These are phyloP conservation scores for Willowsia nigromaculata DNA, from an alignment of 2,888 invertebrate genomes.

Conservation along the genomic window DNA sequence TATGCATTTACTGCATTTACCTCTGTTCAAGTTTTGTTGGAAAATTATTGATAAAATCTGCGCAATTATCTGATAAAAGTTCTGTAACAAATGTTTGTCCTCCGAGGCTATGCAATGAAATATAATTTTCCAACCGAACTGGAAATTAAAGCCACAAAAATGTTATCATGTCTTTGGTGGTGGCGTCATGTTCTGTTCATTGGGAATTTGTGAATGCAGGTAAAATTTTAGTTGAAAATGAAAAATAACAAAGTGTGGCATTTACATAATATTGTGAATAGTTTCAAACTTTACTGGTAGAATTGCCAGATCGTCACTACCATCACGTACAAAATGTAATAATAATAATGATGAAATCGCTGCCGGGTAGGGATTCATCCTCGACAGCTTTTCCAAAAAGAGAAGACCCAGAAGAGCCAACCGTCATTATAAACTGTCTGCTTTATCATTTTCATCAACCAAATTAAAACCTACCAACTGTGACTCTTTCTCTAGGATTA, in stretches of 20 bases:
- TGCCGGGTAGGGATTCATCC: conserved; percentile 66
- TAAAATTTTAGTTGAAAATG: neutral
- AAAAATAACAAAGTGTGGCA: neutral
- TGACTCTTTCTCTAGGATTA: neutral
- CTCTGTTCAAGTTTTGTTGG: neutral
- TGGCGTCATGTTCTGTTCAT: neutral
- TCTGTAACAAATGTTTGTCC: conserved; percentile 46
- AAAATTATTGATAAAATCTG: conserved; percentile 48
- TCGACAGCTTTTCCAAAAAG: conserved; percentile 52
- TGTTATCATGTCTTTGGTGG: neutral
- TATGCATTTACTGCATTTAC: too few species aligned
- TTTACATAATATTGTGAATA: neutral
- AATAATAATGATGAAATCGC: conserved; percentile 49
- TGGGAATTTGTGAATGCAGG: conserved; percentile 5
- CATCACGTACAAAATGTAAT: neutral
- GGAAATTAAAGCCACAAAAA: neutral
- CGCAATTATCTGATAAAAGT: conserved; percentile 42
- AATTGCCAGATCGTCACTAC: neutral
- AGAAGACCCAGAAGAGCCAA: conserved; percentile 2
- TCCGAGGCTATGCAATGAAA: conserved; percentile 33
- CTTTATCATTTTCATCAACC: conserved; percentile 37
- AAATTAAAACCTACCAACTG: conserved; percentile 30
- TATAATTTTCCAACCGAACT: conserved; percentile 14
- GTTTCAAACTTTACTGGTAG: too few species aligned
- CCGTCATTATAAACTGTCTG: conserved; percentile 27